Evolutionary conservation across 2,888 invertebrate species (phyloP), one percentile per base, ranked within the genome.

Genomic region (Netelia inedita): DNA sequence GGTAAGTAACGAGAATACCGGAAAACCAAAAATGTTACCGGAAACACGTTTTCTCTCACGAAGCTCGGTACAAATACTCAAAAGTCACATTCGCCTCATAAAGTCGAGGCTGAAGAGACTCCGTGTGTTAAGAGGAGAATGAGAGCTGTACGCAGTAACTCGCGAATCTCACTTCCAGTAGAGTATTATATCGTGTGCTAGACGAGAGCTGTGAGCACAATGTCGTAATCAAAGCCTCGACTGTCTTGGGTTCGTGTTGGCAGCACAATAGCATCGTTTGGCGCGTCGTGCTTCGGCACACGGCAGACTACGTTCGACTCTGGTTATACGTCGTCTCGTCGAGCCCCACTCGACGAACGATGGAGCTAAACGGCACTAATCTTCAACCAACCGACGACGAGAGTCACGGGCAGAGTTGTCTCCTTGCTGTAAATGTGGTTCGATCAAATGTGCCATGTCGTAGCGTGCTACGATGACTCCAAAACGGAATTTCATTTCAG

Each of bases 161-260:
- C 84, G 50, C 35, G 65, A 72, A 76, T 73, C 59, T 76, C 35
- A 35, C 72, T 76, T 57, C 61, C 79, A 59, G 21, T 9, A 53
- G 19, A 19, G 50, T 61, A 19, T 61, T 35, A 41, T 71, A 41
- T 19, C 23, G 57, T 65, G 14, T 75, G 50, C 71, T 71, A 50
- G 43, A 63, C 50, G 68, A 75, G 63, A 63, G 90, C 90, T 88
- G 88, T 87, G 82, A 83, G 88, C 89, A 92, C 93, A 92, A 92
- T 92, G 90, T 92, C 89, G 93, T 92, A 92, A 92, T 92, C 92
- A 92, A 92, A 92, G 91, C 89, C 86, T 88, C 86, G 89, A 89
- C 89, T 89, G 89, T 90, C 90, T 90, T 90, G 88, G 86, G 88
- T 85, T 82, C 86, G 86, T 88, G 35, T 79, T 23, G 84, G 85